phyloP scores from a whole-genome alignment of 2,113 vertebrate genomes.

The Struthidea cinerea region DNA sequence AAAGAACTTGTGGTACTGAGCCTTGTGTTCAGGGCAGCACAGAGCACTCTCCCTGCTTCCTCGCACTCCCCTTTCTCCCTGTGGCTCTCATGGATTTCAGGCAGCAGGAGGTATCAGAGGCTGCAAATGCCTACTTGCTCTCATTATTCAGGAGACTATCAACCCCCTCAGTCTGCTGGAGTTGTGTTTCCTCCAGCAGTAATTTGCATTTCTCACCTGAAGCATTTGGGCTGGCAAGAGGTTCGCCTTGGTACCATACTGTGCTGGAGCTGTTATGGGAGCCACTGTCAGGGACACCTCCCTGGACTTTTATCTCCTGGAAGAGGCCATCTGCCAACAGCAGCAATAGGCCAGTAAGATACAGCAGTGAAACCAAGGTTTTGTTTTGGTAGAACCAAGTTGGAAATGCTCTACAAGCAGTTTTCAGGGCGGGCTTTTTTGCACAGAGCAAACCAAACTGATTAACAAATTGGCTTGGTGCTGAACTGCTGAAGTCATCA shows the following conservation, averaged over 20 bases:
- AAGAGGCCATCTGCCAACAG: neutral
- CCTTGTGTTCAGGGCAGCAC: neutral
- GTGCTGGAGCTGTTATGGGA: neutral
- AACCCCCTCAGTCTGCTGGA: neutral
- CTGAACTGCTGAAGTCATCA: neutral
- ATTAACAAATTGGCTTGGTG: neutral
- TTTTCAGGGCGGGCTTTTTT: neutral
- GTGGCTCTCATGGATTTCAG: neutral
- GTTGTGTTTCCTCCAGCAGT: neutral
- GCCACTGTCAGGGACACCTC: neutral
- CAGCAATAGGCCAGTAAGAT: neutral
- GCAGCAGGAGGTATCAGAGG: neutral
- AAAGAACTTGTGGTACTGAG: neutral
- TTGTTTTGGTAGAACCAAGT: neutral
- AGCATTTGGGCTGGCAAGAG: neutral
- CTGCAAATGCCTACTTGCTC: fast-evolving
- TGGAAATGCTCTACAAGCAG: neutral
- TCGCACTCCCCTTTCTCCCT: neutral
- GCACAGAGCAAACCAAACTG: neutral
- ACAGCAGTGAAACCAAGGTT: neutral
- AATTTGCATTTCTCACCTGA: neutral
- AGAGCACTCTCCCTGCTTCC: neutral
- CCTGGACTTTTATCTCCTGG: neutral
- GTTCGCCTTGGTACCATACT: neutral
- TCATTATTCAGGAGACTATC: neutral